phyloP scores from a whole-genome alignment of 1,140 invertebrate genomes.

The Chironomus striatipennis region DNA sequence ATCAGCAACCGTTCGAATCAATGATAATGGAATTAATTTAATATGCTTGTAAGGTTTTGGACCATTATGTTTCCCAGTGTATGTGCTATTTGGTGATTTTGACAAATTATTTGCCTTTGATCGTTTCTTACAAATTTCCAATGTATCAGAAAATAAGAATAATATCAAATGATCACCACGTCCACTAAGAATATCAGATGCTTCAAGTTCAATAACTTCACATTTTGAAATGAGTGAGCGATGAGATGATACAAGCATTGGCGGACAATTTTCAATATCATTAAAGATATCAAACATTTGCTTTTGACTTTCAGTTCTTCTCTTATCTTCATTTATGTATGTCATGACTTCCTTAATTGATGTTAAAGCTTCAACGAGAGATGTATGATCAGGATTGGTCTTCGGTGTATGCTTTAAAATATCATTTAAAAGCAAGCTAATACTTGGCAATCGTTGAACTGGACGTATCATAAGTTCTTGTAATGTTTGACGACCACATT shows the following conservation, averaged over 20 bases:
- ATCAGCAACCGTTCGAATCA: constrained; percentile 84
- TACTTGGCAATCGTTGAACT: constrained; percentile 91
- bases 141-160: constrained; percentile 87
- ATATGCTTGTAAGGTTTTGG: constrained; percentile 87
- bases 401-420: constrained; percentile 84
- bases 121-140: constrained; percentile 85
- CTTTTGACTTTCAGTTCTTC: constrained; percentile 88
- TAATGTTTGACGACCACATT: constrained; percentile 90
- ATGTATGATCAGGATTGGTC: constrained; percentile 74
- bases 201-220: constrained; percentile 75
- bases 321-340: constrained; percentile 94
- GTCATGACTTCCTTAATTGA: constrained; percentile 89
- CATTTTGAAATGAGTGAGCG: constrained; percentile 76
- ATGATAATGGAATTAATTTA: constrained; percentile 74
- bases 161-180: constrained; percentile 80
- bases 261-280: constrained; percentile 94
- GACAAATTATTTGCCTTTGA: constrained; percentile 63
- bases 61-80: constrained; percentile 29
- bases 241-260: constrained; percentile 85
- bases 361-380: constrained; percentile 75
- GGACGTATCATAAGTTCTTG: constrained; percentile 93
- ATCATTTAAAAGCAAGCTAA: constrained; percentile 88
- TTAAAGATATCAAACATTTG: constrained; percentile 96
- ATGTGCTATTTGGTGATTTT: constrained; percentile 54
- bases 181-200: constrained; percentile 70